Conservation (phyloP, 2,797 vertebrate genomes). For the Botia almorhae region DNA sequence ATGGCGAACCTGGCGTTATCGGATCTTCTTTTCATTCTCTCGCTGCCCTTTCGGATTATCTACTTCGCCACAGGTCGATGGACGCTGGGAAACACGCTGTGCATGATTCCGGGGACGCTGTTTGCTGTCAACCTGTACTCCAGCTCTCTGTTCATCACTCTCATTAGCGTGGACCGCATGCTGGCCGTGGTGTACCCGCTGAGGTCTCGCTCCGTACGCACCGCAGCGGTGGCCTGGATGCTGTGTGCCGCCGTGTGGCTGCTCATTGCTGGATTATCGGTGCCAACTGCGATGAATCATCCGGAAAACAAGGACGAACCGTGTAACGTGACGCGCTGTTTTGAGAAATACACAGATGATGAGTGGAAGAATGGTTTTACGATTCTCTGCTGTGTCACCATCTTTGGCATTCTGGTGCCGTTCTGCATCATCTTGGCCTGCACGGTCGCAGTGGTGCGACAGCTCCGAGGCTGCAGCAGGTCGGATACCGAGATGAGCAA, state of each 20-base stretch:
- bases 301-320: not conserved
- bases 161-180: slow-evolving; percentile 63
- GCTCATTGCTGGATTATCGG: slow-evolving; percentile 35
- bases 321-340: slow-evolving; percentile 37
- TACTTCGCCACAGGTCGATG: slow-evolving; percentile 44
- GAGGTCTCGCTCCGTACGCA: slow-evolving; percentile 50
- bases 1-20: slow-evolving; percentile 60
- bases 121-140: slow-evolving; percentile 60
- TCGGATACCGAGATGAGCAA: slow-evolving; percentile 28
- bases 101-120: slow-evolving; percentile 51
- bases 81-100: slow-evolving; percentile 37
- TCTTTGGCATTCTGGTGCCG: slow-evolving; percentile 47
- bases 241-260: slow-evolving; percentile 46
- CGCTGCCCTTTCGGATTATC: slow-evolving; percentile 58
- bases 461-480: slow-evolving; percentile 20
- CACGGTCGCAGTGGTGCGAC: slow-evolving; percentile 47
- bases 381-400: slow-evolving; percentile 48
- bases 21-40: slow-evolving; percentile 55
- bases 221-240: slow-evolving; percentile 15
- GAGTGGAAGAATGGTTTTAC: slow-evolving; percentile 43
- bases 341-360: slow-evolving; percentile 6
- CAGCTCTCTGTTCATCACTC: slow-evolving; percentile 60
- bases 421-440: slow-evolving; percentile 56
- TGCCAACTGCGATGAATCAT: slow-evolving; percentile 56
- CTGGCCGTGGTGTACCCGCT: slow-evolving; percentile 61